phyloP scores from a whole-genome alignment of 2,888 invertebrate species.

The Melikaiella ostensackeni region DNA sequence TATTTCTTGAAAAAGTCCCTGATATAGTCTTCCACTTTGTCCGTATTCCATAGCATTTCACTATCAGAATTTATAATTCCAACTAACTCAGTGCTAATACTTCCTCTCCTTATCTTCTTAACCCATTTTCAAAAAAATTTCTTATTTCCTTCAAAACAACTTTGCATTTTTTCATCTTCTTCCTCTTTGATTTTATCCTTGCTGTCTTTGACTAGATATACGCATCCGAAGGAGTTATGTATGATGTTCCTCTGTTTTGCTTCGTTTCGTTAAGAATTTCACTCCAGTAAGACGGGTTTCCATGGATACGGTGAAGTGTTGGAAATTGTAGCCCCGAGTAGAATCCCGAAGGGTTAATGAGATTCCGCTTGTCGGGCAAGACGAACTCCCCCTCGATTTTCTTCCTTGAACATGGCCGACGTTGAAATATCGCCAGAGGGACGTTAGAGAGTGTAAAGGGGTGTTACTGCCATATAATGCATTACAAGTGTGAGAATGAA shows the following conservation, averaged over 20 bases:
- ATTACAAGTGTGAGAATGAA: conserved; percentile 36
- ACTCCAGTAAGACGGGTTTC: conserved; percentile 51
- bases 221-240: not conserved
- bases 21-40: too few species aligned
- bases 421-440: conserved; percentile 27
- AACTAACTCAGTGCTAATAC: too few species aligned
- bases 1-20: too few species aligned
- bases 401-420: conserved; percentile 35
- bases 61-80: too few species aligned
- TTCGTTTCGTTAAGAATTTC: conserved; percentile 54
- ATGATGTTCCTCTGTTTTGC: conserved; percentile 49
- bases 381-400: conserved; percentile 41
- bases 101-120: too few species aligned
- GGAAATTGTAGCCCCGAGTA: conserved; percentile 50
- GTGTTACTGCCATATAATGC: conserved; percentile 24
- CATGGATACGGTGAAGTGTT: conserved; percentile 56
- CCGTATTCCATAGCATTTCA: too few species aligned
- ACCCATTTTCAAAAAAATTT: too few species aligned
- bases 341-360: conserved; percentile 57
- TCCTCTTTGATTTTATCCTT: too few species aligned
- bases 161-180: too few species aligned
- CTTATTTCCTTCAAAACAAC: too few species aligned
- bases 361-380: conserved; percentile 54
- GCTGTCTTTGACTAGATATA: not conserved
- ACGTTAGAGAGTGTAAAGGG: conserved; percentile 18